Base-by-base conservation (phyloP, 2,888 invertebrate genomes). In the Mesorhabditis sp. region DNA sequence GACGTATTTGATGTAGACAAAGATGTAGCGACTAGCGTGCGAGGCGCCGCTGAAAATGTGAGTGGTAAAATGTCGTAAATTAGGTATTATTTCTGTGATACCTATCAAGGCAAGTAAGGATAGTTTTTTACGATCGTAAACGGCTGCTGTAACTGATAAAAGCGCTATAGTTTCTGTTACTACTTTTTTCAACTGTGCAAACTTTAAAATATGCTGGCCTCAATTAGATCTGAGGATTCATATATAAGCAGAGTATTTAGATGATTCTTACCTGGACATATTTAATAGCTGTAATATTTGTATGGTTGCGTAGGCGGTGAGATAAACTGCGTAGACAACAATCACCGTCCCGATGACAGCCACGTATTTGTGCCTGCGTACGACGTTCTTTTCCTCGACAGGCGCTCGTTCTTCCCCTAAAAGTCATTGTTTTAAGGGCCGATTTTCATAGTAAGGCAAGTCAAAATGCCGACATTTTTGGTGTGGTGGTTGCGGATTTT, bases 291-390 rank as follows among this genome's bases (percentile, higher is more conserved):
- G 77, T 69, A 76, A 72, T 65, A 74, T 72, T 63, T 82, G 79
- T 62, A 80, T 74, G 45, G 74, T 68, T 15, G 77, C 74, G 65
- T 82, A 82, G 5, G 78, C 74, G 13, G 76, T 63, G 7, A 82
- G 70, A 70, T 78, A 82, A 4, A 76, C 68, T 10, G 75, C 68
- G 62, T 80, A 81, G 28, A 81, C 76, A 42, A 77, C 50, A 10
- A 81, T 79, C n/a, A 82, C 81, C 62, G 71, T 74, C 43, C 82
- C 82, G 65, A 82, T 80, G 61, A 81, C 80, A 7, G 81, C 61
- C 6, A 79, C 80, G 71, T 80, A 80, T 67, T 80, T 81, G 70
- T 77, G 72, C 15, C 82, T 74, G 4, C 75, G 71, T 5, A 73
- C 71, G 7, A 72, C 43, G 7, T 42, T 15, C 67, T 67, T 67